Evolutionary conservation across 1,140 invertebrate species (phyloP).

Genomic region (Hypsibius dujardini): DNA sequence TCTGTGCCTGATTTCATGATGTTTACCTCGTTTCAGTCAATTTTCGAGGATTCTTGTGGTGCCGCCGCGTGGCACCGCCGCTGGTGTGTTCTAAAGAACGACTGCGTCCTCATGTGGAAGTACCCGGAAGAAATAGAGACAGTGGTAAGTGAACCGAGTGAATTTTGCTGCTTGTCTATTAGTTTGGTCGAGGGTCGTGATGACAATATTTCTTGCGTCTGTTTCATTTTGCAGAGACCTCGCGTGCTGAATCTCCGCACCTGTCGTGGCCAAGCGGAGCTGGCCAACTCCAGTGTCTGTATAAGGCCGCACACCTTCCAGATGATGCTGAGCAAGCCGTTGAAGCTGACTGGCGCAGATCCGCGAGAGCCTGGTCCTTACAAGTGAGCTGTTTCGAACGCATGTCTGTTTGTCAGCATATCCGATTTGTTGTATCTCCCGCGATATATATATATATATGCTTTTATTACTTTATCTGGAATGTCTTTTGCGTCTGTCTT

Average conservation of each 20-base stretch:
- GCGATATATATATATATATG: too few species aligned
- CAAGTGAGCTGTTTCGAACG: neutral
- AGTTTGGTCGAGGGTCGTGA: too few species aligned
- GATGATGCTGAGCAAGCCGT: neutral
- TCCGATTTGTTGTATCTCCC: too few species aligned
- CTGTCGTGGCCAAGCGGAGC: neutral
- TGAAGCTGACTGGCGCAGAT: neutral
- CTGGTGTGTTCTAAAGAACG: neutral
- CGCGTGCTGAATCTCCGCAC: neutral
- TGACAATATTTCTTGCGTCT: too few species aligned
- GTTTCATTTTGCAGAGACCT: neutral
- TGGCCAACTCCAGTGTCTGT: neutral
- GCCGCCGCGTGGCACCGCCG: neutral
- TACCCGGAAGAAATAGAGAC: constrained; percentile 10
- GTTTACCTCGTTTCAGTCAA: neutral
- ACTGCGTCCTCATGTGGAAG: neutral
- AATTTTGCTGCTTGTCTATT: too few species aligned
- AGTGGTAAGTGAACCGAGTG: too few species aligned
- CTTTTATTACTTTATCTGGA: too few species aligned
- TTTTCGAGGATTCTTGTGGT: neutral
- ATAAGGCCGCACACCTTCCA: neutral
- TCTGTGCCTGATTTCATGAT: too few species aligned
- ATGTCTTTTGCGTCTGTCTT: too few species aligned
- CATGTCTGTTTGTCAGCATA: too few species aligned
- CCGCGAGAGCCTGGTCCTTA: neutral